Evolutionary conservation across 2,113 vertebrate species (phyloP), one percentile per base, ranked within the genome.

Genomic region (Trinectes maculatus): DNA sequence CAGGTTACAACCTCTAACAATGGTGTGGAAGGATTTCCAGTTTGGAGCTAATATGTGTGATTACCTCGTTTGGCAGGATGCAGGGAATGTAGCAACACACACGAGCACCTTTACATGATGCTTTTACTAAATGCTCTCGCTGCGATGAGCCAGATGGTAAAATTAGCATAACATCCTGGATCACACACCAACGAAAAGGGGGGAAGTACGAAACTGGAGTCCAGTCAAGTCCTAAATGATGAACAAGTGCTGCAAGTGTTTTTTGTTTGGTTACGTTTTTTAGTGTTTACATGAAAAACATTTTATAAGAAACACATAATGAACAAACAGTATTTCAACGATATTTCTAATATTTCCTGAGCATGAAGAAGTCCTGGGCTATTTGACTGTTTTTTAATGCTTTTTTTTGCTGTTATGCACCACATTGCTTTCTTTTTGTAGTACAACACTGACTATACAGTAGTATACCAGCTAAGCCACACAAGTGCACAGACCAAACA

Each of bases 161-260:
- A 64, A 63, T 71, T 72, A 42, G 40, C 55, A 25, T 52, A 55
- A 64, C 43, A 53, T 48, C 55, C 1, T 60, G 52, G 43, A 51
- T 67, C 28, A 52, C 15, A 6, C 19, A 51, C 43, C 58, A 69
- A 26, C 40, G 53, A 16, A 40, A 39, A 34, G 28, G 3, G n/a
- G 57, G 52, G 47, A 29, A 16, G 39, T 7, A 62, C 58, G 21
- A 3, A 40, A 8, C 39, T 53, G n/a, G n/a, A n/a, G n/a, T n/a
- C n/a, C n/a, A n/a, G 5, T 19, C n/a, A 12, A 13, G 19, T 61
- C 28, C 19, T 49, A 49, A 48, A 40, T 48, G 31, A 39, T 7
- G 1, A 21, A 33, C 15, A 56, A 25, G 22, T 36, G 3, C n/a
- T 42, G 9, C 5, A 40, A 7, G 7, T 10, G 7, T 26, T 28